These are phyloP conservation scores for Halcyon senegalensis DNA, from an alignment of 2,113 vertebrate species.

Conservation along the genomic window DNA sequence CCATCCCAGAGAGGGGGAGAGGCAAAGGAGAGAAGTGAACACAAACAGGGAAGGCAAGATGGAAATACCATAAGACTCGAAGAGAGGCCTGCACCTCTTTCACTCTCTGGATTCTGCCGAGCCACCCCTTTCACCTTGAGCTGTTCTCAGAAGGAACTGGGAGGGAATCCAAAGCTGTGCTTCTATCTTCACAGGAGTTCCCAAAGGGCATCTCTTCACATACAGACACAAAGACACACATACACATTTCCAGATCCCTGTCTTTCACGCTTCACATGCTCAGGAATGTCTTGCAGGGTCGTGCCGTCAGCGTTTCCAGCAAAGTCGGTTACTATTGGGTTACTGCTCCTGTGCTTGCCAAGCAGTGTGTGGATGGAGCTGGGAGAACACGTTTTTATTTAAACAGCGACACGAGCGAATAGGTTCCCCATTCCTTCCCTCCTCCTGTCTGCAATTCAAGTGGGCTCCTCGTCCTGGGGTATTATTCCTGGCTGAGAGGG, in stretches of 20 bases:
- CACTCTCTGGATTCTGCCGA: neutral
- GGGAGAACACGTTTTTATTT: conserved; percentile 15
- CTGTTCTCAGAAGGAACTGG: neutral
- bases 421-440: conserved; percentile 14
- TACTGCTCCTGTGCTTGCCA: conserved; percentile 6
- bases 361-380: neutral
- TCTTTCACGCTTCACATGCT: neutral
- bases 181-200: neutral
- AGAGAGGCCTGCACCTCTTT: neutral
- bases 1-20: neutral
- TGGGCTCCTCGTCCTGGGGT: conserved; percentile 16
- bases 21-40: neutral
- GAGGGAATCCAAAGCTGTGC: neutral
- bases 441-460: conserved; percentile 34
- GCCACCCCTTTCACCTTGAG: neutral
- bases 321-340: neutral
- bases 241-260: neutral
- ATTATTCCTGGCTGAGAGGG: conserved; percentile 53
- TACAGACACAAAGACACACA: neutral
- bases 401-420: conserved; percentile 33
- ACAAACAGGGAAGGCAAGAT: neutral
- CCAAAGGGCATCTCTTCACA: neutral
- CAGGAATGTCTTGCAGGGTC: conserved; percentile 1
- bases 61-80: neutral
- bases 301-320: conserved; percentile 2